These are phyloP conservation scores for Pocillopora grandis DNA, from an alignment of 92 coral and sea anemone genomes.

Conservation along the genomic window DNA sequence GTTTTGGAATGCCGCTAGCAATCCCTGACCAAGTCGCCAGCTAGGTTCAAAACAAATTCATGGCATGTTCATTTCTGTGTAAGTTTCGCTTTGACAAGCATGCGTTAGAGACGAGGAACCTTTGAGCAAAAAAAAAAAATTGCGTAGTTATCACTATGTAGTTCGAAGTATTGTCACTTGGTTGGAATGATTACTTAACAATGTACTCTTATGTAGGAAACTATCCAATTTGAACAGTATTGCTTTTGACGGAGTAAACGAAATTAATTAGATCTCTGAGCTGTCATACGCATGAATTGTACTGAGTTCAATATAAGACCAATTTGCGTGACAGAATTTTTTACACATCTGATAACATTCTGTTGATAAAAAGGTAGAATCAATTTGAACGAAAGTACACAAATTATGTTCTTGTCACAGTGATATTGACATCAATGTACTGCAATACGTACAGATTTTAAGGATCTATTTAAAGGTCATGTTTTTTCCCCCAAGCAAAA, in stretches of 20 bases:
- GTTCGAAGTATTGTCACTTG: not conserved
- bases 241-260: not conserved
- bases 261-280: not conserved
- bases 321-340: slow-evolving; percentile 1
- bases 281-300: not conserved
- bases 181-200: not conserved
- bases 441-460: no score
- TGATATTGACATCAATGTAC: no score
- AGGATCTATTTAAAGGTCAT: no score
- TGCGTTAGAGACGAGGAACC: not conserved
- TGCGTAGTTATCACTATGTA: not conserved
- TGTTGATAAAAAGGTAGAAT: no score
- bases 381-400: no score
- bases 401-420: no score
- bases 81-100: not conserved
- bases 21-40: not conserved
- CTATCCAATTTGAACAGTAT: not conserved
- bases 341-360: not conserved
- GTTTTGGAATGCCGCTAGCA: not conserved
- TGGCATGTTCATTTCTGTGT: not conserved
- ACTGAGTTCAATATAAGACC: not conserved
- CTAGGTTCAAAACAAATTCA: not conserved
- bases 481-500: not conserved
- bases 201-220: not conserved
- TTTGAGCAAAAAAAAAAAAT: not conserved